phyloP scores from a whole-genome alignment of 2,888 invertebrate species.

The Andrena hattorfiana region DNA sequence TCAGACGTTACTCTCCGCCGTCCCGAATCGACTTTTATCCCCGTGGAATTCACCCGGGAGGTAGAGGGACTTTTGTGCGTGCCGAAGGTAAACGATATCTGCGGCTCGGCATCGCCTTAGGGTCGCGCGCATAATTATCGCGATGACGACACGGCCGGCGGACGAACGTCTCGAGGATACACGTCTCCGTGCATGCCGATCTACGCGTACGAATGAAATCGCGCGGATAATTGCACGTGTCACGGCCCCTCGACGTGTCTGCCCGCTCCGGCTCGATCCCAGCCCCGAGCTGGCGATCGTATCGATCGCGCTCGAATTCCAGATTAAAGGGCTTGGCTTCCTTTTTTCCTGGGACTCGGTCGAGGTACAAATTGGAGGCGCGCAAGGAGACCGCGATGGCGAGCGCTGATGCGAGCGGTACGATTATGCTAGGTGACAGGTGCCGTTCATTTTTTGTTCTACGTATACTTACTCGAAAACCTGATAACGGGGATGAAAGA shows the following conservation, averaged over 20 bases:
- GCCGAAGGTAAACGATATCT: conserved; percentile 62
- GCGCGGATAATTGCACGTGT: conserved; percentile 67
- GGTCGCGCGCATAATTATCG: conserved; percentile 66
- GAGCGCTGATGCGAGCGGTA: neutral
- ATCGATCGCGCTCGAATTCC: conserved; percentile 54
- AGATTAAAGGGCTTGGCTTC: conserved; percentile 51
- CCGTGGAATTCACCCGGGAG: conserved; percentile 32
- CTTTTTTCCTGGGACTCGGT: conserved; percentile 26
- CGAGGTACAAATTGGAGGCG: conserved; percentile 43
- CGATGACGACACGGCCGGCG: conserved; percentile 57
- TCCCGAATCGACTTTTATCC: conserved; percentile 55
- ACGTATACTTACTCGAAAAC: no score
- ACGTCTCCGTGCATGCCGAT: conserved; percentile 24
- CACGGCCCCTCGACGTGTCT: conserved; percentile 37
- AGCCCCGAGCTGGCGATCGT: conserved; percentile 31
- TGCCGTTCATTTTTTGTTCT: no score
- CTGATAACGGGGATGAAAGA: no score
- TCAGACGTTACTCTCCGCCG: conserved; percentile 43
- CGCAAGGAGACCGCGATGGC: neutral
- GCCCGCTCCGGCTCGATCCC: conserved; percentile 41
- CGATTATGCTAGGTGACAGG: neutral
- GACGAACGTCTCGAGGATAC: conserved; percentile 35
- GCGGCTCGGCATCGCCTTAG: conserved; percentile 54
- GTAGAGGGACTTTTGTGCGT: conserved; percentile 32
- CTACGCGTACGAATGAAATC: conserved; percentile 58